Base-by-base conservation (phyloP, 2,888 invertebrate genomes). In the Hirudinaria manillensis region DNA sequence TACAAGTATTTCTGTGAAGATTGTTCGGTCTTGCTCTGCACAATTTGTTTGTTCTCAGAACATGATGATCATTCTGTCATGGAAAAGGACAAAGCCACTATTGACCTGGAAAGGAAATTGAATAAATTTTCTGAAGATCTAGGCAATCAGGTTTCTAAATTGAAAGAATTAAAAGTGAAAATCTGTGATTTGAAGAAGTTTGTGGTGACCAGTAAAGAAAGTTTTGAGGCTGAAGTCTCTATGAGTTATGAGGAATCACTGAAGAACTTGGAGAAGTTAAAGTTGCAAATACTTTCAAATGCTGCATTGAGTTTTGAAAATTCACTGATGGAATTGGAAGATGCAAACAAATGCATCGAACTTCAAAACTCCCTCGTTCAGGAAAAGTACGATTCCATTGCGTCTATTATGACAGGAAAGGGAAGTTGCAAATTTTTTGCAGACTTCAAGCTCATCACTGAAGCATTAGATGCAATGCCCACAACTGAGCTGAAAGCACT, bases 1-100 rank as follows among this genome's bases (percentile, higher is more conserved):
- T 53, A 75, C 32, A 70, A 68, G 38, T 78, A 78, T 53, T 77
- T 75, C 38, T 78, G 78, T 38, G 75, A 74, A 21, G 70, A 71
- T 7, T 78, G 78, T 73, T 55, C 70, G 4, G 32, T 34, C 16
- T 21, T 72, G n/a, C 36, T 77, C 27, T 78, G 78, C 56, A 75
- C 73, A 24, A 76, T 78, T 51, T 78, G 78, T 34, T 76, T 78
- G 29, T 55, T 78, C 21, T 29, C 68, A 16, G 73, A 70, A 34
- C 78, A 78, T 67, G 55, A 38, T 21, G 29, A 66, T n/a, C 78
- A 78, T 66, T 27, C 38, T 19, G 55, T 74, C 10, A 29, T 38
- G 19, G 68, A 75, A 24, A 56, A 73, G 32, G 29, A 34, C 24
- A 24, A 34, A 27, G 75, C 65, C 21, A 24, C 75, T 19, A 38